Percentiles rank a stretch among this genome's conserved stretches.
Evolutionary conservation across 2,888 invertebrate genomes (phyloP).

Genomic region (Hypselothyrea guttata): DNA sequence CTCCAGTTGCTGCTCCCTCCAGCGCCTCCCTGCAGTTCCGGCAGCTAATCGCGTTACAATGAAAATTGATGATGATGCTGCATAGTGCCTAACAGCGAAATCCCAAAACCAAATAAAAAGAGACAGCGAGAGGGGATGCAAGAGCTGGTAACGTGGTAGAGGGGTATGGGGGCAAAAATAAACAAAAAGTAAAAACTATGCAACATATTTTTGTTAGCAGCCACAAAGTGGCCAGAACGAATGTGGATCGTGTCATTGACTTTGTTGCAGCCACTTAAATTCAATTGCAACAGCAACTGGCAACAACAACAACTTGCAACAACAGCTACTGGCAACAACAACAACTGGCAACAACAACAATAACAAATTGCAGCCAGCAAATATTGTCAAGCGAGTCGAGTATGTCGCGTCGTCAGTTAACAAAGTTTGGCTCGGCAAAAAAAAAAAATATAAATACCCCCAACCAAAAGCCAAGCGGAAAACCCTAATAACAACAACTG

Average conservation of each 20-base stretch:
- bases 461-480: constrained; percentile 32
- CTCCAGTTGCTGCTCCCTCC: constrained; percentile 6
- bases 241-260: constrained; percentile 58
- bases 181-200: constrained; percentile 44
- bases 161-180: neutral
- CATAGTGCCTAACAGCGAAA: constrained; percentile 25
- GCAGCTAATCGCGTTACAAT: constrained; percentile 74
- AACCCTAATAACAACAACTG: constrained; percentile 13
- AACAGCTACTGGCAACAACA: constrained; percentile 16
- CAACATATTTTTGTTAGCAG: constrained; percentile 63
- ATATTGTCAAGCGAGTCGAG: constrained; percentile 60
- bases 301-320: constrained; percentile 12
- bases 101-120: neutral
- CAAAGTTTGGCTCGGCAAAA: constrained; percentile 62
- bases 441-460: no score
- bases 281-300: constrained; percentile 61
- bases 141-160: no score
- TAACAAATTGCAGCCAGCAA: constrained; percentile 55
- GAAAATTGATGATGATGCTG: constrained; percentile 72
- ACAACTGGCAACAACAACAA: constrained; percentile 21
- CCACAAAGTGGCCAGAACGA: constrained; percentile 67
- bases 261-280: constrained; percentile 69
- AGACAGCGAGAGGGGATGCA: neutral
- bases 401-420: constrained; percentile 54
- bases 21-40: constrained; percentile 27